phyloP scores from a whole-genome alignment of 2,888 invertebrate species.

The Ornithoptera alexandrae region DNA sequence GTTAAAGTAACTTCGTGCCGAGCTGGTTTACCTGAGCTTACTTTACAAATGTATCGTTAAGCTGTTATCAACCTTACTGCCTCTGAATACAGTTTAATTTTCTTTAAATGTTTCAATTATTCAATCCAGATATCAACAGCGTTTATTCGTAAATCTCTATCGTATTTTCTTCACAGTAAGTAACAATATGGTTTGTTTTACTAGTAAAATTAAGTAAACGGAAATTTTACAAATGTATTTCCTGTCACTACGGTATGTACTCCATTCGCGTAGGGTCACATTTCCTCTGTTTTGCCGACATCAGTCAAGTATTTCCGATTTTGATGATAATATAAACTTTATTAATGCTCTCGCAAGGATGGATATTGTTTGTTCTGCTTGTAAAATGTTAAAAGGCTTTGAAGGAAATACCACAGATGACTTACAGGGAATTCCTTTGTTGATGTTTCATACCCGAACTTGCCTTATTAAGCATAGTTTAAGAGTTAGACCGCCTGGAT shows the following conservation, averaged over 20 bases:
- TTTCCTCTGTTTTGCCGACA: constrained; percentile 6
- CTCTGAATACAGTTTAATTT: constrained; percentile 1
- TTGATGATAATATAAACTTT: neutral
- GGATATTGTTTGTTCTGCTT: neutral
- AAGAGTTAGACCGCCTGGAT: constrained; percentile 10
- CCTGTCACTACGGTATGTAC: neutral
- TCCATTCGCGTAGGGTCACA: constrained; percentile 16
- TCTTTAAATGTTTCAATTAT: neutral
- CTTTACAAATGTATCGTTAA: neutral
- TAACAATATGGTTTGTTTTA: neutral
- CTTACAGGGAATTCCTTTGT: constrained; percentile 56
- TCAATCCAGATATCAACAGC: neutral
- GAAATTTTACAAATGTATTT: constrained; percentile 1
- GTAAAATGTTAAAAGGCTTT: constrained; percentile 37
- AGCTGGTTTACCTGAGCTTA: constrained; percentile 6
- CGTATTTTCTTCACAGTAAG: constrained; percentile 1
- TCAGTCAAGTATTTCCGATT: neutral
- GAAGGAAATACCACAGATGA: constrained; percentile 50
- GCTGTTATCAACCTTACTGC: neutral
- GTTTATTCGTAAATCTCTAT: constrained; percentile 3
- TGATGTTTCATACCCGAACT: constrained; percentile 43
- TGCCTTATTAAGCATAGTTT: constrained; percentile 1
- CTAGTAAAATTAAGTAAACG: neutral
- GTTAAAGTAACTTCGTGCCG: constrained; percentile 5
- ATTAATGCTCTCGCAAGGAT: neutral